Evolutionary conservation across 64 coral and sea anemone genomes (phyloP), one percentile per base, ranked within the genome.

Genomic region (Porites australiensis): DNA sequence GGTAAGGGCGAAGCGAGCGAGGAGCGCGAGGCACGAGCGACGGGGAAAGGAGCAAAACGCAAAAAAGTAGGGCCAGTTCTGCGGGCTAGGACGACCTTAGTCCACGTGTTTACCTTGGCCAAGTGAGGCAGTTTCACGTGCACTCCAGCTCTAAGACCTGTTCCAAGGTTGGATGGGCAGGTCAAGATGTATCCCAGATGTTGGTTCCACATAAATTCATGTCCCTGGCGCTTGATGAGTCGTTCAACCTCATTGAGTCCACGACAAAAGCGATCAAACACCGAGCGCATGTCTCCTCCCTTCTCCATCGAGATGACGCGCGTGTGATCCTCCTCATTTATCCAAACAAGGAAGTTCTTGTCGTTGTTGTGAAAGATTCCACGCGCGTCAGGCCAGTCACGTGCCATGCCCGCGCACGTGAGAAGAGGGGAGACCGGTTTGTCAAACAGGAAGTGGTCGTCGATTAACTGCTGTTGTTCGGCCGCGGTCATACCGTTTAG

Each of bases 311-410:
- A 99, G 77, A 99, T 99, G 50, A 99, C 83, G 63, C 98, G 94
- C 18, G 98, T 99, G 92, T 99, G 98, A 74, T 99, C 98, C 63
- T 99, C 98, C 21, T 99, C 98, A 63, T 99, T 99, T 44, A 99
- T 50, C 98, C 98, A 99, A 19, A 99, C 70, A 11, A 99, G 94
- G 79, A 99, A 99, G 57, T 99, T 99, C 74, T 99, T 99, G 82
- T 89, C 58, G 9, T 89, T 89, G 64, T 99, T 99, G 59, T 99
- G 98, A 82, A 83, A 99, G 61, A 99, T 99, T 75, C 98, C 98
- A 55, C 98, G 91, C 70, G 98, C 98, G 63, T 99, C 98, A 22
- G 98, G 98, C 98, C 98, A 99, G 65, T 99, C 98, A 70, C 98
- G 98, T 71, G 98, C 98, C 98, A 99, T 99, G 5, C 98, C 98